A percentile compares a stretch with the other conserved stretches of the same genome.
These are phyloP conservation scores for Chrysochloris asiatica DNA, from an alignment of 2,113 vertebrate genomes.

Conservation along the genomic window DNA sequence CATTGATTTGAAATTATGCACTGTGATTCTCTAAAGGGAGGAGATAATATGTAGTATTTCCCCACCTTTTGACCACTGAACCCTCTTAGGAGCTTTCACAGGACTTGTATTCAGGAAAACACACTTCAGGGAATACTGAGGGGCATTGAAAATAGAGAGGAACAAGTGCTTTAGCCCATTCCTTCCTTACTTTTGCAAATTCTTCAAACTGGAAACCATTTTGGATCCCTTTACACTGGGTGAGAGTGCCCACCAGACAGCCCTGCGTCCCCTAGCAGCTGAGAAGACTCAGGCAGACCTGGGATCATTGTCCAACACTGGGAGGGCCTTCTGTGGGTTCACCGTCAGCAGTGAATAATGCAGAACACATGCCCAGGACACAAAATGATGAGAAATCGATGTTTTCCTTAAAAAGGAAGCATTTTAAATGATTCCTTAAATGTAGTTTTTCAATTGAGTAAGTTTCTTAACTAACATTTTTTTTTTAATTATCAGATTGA, in stretches of 20 bases:
- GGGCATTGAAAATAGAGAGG: not conserved
- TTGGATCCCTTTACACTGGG: not conserved
- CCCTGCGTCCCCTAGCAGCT: not conserved
- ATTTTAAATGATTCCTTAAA: slow-evolving; percentile 54
- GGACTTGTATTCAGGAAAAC: not conserved
- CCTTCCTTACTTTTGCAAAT: not conserved
- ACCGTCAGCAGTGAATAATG: not conserved
- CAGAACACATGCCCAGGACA: not conserved
- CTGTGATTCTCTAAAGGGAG: not conserved
- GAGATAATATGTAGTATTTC: not conserved
- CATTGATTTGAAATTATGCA: not conserved
- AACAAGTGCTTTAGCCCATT: not conserved
- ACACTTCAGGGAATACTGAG: not conserved
- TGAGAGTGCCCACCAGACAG: no score
- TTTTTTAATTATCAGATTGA: slow-evolving; percentile 15
- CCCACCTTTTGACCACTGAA: not conserved
- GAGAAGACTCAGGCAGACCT: not conserved
- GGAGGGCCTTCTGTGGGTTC: not conserved
- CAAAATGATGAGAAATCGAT: not conserved
- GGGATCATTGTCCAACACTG: not conserved
- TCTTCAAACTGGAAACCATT: not conserved
- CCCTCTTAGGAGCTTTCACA: not conserved
- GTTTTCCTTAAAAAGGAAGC: slow-evolving; percentile 34
- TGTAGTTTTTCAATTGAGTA: slow-evolving; percentile 43
- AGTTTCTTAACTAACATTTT: slow-evolving; percentile 29